Percentiles rank a stretch among this genome's conserved stretches.
Evolutionary conservation across 2,113 vertebrate species (phyloP).

Genomic region (Pseudorectes ferrugineus): DNA sequence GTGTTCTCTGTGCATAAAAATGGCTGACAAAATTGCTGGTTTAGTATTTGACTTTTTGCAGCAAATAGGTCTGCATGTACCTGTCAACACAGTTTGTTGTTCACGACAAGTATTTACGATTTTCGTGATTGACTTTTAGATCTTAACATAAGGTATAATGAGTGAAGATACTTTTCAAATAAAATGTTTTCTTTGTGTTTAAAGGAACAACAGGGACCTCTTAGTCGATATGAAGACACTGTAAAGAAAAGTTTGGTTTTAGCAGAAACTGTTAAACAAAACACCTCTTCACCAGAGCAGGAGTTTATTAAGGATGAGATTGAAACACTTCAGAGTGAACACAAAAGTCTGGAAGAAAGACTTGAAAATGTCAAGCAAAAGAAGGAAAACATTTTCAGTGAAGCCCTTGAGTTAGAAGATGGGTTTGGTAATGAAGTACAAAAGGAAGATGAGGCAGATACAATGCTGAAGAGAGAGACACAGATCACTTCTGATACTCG

Average conservation of each 20-base stretch:
- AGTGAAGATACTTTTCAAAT: background rate
- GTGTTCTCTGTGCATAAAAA: background rate
- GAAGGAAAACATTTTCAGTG: slow-evolving; percentile 17
- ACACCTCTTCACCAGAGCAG: slow-evolving; percentile 63
- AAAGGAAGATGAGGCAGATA: background rate
- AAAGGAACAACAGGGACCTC: slow-evolving; percentile 66
- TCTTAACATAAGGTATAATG: background rate
- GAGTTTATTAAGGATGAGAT: slow-evolving; percentile 67
- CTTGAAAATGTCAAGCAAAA: slow-evolving; percentile 63
- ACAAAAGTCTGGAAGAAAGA: slow-evolving; percentile 55
- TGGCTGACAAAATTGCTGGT: background rate
- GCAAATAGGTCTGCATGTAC: background rate
- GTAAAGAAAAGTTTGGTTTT: slow-evolving; percentile 58
- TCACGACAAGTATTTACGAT: background rate
- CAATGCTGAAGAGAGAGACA: background rate
- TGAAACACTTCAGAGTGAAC: slow-evolving; percentile 62
- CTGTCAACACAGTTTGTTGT: slow-evolving; percentile 6
- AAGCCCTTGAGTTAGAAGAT: slow-evolving; percentile 37
- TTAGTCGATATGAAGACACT: slow-evolving; percentile 10
- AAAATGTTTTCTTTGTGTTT: slow-evolving; percentile 24
- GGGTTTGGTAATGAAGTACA: background rate
- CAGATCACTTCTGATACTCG: background rate
- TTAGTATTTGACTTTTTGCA: background rate
- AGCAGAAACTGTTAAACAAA: slow-evolving; percentile 65
- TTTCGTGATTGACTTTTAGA: background rate